Base-by-base conservation (phyloP, 2,797 vertebrate genomes). In the Sebastes minor region DNA sequence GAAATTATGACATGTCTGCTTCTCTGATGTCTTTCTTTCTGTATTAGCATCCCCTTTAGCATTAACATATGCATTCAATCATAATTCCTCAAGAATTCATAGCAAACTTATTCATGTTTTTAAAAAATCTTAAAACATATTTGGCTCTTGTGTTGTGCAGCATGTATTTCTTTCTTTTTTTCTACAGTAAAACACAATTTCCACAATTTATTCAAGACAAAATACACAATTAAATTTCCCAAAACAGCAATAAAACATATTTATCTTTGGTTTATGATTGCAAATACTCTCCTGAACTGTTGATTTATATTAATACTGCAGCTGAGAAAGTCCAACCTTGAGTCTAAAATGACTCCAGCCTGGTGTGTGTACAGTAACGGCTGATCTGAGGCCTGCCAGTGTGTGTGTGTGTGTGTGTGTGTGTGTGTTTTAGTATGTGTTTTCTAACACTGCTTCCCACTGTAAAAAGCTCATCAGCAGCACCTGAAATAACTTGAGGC, bases 401-500 rank as follows among this genome's bases (percentile, higher is more conserved):
- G 8, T 55, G 53, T 23, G n/a, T 55, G 52, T 55, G 52, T 12
- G 23, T 23, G 22, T 56, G n/a, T 52, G 46, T 52, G 49, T 56
- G 53, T 57, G 55, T 27, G 5, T 33, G 28, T 13, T 13, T 27
- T 13, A 16, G 13, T 25, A 14, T 59, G 23, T 18, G 12, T 57
- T 72, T 83, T 75, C 33, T 18, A 64, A 80, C n/a, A 35, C 33
- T 35, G 62, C 88, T 92, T 92, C 88, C 84, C 83, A 83, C 87
- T 85, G 77, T 42, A 49, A 77, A 87, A 84, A 90, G 83, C 89
- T 91, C 89, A 81, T 91, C 89, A 78, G 87, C 93, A 94, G 87
- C 93, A 94, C 94, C 94, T 95, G 95, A 95, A 95, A 95, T 92
- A 96, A 94, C 92, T 88, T n/a, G 73, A 85, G 81, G 91, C 88